Conservation (phyloP, 2,888 invertebrate species). For the Drosophila robusta region DNA sequence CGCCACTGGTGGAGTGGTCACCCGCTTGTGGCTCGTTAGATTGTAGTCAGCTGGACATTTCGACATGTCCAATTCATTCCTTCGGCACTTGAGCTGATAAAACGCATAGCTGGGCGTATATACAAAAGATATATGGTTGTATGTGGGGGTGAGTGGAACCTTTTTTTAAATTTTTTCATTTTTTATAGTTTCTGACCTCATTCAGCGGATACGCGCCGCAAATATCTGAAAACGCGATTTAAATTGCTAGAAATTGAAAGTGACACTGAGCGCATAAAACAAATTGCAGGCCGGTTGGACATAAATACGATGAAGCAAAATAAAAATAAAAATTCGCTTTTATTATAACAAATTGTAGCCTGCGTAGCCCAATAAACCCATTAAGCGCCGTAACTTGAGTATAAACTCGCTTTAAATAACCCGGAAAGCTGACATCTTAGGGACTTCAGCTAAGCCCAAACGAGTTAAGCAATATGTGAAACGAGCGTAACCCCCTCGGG, state of each 20-base stretch:
- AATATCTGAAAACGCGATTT: constrained; percentile 59
- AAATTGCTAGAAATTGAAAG: constrained; percentile 79
- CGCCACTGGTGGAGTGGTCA: not conserved
- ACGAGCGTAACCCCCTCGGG: too few species aligned
- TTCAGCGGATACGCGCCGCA: constrained; percentile 58
- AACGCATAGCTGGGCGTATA: constrained; percentile 28
- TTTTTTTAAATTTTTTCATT: constrained; percentile 16
- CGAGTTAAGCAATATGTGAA: constrained; percentile 14
- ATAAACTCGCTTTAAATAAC: constrained; percentile 15
- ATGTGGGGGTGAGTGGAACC: constrained; percentile 26
- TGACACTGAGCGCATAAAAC: constrained; percentile 66
- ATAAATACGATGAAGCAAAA: constrained; percentile 7
- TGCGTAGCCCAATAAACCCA: constrained; percentile 2
- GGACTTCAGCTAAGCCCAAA: not conserved
- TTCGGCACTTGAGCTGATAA: constrained; percentile 23
- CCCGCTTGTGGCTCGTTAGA: constrained; percentile 3
- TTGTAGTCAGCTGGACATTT: constrained; percentile 24
- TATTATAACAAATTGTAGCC: constrained; percentile 56
- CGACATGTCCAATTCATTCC: constrained; percentile 37
- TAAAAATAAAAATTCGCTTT: constrained; percentile 40
- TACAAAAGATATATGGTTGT: not conserved
- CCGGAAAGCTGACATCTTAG: constrained; percentile 27
- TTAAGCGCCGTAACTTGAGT: constrained; percentile 24
- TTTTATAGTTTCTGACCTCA: constrained; percentile 63
- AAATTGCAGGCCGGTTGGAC: constrained; percentile 52